phyloP scores from a whole-genome alignment of 2,888 invertebrate species.

The Notodonta ziczac region DNA sequence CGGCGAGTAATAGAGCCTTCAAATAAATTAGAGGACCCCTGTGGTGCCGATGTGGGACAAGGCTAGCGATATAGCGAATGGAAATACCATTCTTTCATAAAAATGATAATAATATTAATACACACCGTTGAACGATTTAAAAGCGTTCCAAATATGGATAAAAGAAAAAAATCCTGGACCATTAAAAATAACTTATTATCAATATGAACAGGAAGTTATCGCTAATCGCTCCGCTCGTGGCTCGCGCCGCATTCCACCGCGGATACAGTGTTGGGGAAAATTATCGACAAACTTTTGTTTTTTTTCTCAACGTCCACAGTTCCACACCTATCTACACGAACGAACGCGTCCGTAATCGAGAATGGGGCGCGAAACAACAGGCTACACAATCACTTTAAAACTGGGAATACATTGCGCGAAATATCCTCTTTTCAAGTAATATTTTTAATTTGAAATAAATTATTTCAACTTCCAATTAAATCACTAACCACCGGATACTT shows the following conservation, averaged over 20 bases:
- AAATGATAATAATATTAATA: too few relatives aligned
- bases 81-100: too few relatives aligned
- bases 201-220: not conserved
- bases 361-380: slow-evolving; percentile 32
- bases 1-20: slow-evolving; percentile 63
- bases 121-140: too few relatives aligned
- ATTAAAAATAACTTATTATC: not conserved
- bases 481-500: too few relatives aligned
- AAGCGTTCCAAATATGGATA: too few relatives aligned
- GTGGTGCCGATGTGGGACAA: slow-evolving; percentile 45
- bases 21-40: slow-evolving; percentile 71
- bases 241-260: slow-evolving; percentile 18
- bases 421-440: not conserved
- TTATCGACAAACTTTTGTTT: slow-evolving; percentile 45
- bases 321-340: slow-evolving; percentile 42
- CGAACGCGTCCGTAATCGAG: slow-evolving; percentile 35
- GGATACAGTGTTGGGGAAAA: slow-evolving; percentile 46
- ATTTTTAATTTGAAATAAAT: too few relatives aligned
- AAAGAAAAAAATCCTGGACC: too few relatives aligned
- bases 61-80: slow-evolving; percentile 21
- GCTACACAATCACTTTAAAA: slow-evolving; percentile 34
- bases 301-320: slow-evolving; percentile 40
- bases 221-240: slow-evolving; percentile 16
- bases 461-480: too few relatives aligned
- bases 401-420: not conserved